A percentile compares a stretch with the other conserved stretches of the same genome.
Evolutionary conservation across 2,797 vertebrate genomes (phyloP).

Genomic region (Neoniphon sammara): DNA sequence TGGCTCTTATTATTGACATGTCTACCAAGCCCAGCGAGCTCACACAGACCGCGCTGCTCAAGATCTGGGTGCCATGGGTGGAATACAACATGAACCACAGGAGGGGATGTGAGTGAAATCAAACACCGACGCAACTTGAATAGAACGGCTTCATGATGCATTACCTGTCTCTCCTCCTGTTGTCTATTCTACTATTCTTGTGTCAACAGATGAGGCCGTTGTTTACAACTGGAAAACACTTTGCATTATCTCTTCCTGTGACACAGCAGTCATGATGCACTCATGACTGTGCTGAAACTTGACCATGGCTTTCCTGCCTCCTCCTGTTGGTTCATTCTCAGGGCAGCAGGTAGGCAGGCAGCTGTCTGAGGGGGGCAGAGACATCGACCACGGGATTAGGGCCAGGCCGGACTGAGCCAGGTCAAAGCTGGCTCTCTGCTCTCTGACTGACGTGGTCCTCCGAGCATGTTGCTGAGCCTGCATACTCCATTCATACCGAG

Average conservation of each 20-base stretch:
- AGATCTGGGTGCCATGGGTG: conserved; percentile 88
- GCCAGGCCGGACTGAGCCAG: conserved; percentile 41
- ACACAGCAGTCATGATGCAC: background rate
- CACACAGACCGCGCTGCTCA: conserved; percentile 86
- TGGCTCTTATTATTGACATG: conserved; percentile 58
- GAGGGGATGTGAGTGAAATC: conserved; percentile 86
- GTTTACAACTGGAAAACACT: background rate
- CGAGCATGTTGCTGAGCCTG: conserved; percentile 61
- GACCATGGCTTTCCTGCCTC: background rate
- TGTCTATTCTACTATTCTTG: conserved; percentile 3
- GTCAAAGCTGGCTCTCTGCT: conserved; percentile 50
- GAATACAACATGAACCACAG: conserved; percentile 75
- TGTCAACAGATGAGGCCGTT: background rate
- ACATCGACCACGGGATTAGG: conserved; percentile 29
- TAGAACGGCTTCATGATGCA: background rate
- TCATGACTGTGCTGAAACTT: background rate
- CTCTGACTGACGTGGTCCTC: conserved; percentile 47
- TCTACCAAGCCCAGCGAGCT: conserved; percentile 79
- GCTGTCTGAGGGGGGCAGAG: conserved; percentile 34
- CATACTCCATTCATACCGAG: conserved; percentile 66
- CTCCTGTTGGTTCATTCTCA: background rate
- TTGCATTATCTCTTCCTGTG: background rate
- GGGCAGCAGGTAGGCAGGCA: conserved; percentile 19
- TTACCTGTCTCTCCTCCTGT: conserved; percentile 1
- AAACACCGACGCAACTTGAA: background rate